A percentile compares a stretch with the other conserved stretches of the same genome.
Conservation (phyloP, 2,797 vertebrate species). For the Chelonia mydas region DNA sequence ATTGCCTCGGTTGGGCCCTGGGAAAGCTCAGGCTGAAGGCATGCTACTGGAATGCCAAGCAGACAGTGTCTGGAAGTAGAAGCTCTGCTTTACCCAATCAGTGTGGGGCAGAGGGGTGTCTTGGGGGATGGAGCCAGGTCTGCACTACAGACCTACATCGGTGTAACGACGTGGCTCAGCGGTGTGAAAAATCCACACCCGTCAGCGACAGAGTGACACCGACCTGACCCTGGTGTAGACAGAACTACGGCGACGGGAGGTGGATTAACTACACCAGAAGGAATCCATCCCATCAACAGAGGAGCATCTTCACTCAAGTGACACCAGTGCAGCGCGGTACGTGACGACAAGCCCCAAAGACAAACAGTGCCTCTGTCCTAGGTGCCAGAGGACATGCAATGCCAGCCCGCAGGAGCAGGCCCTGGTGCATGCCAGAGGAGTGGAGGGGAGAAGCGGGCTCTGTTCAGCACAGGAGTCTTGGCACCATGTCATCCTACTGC, state of each 20-base stretch:
- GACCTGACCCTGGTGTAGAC: too few relatives aligned
- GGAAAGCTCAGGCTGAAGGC: constrained; percentile 22
- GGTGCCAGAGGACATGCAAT: neutral
- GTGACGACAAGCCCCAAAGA: neutral
- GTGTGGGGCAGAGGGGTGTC: neutral
- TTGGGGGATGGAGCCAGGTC: neutral
- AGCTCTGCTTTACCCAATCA: neutral
- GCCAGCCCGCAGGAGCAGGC: fast-evolving
- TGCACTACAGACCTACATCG: too few relatives aligned
- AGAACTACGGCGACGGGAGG: too few relatives aligned
- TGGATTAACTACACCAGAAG: too few relatives aligned
- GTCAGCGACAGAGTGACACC: too few relatives aligned
- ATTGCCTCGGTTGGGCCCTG: neutral
- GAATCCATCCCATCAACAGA: too few relatives aligned
- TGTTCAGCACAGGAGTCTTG: neutral
- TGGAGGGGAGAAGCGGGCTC: neutral
- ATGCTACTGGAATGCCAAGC: constrained; percentile 48
- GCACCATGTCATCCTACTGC: neutral
- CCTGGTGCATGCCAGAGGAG: neutral
- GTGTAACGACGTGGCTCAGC: too few relatives aligned
- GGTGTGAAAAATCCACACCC: too few relatives aligned
- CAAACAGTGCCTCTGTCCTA: neutral
- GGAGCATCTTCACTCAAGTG: too few relatives aligned
- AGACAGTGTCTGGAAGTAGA: constrained; percentile 9
- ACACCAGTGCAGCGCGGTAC: too few relatives aligned